Evolutionary conservation across 2,888 invertebrate genomes (phyloP).

Genomic region (Caprella mutica): DNA sequence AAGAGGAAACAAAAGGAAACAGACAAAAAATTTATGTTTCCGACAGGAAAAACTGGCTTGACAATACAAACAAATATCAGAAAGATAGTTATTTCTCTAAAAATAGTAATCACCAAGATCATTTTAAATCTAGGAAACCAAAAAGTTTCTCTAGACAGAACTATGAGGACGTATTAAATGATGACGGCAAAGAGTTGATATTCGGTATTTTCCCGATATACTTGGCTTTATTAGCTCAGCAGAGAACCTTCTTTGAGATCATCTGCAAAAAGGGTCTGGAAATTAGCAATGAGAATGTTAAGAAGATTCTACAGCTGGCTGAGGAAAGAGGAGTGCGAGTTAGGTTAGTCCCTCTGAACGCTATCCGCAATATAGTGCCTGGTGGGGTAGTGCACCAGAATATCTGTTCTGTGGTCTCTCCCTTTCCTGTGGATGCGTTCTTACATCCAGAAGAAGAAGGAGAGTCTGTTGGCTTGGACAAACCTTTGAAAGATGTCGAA

Average conservation of each 20-base stretch:
- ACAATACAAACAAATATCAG: neutral
- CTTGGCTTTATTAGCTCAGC: neutral
- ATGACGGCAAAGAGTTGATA: neutral
- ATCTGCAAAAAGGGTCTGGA: slow-evolving; percentile 2
- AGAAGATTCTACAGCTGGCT: neutral
- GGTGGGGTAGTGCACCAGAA: slow-evolving; percentile 2
- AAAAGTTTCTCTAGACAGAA: neutral
- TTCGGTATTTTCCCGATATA: neutral
- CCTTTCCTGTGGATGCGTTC: neutral
- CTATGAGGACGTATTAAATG: neutral
- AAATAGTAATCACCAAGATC: too few species aligned
- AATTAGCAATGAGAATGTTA: neutral
- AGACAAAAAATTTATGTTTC: neutral
- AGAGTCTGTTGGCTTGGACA: too few species aligned
- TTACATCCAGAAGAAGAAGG: too few species aligned
- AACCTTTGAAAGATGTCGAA: too few species aligned
- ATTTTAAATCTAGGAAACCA: too few species aligned
- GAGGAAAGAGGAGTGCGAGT: neutral
- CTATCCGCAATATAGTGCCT: neutral
- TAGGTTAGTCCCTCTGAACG: neutral
- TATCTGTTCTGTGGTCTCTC: neutral
- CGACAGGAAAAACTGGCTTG: neutral
- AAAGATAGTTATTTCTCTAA: neutral
- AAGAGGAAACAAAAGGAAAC: neutral
- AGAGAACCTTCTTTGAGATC: neutral